These are phyloP conservation scores for Dichetophora obliterata DNA, from an alignment of 2,888 invertebrate species.

Conservation along the genomic window DNA sequence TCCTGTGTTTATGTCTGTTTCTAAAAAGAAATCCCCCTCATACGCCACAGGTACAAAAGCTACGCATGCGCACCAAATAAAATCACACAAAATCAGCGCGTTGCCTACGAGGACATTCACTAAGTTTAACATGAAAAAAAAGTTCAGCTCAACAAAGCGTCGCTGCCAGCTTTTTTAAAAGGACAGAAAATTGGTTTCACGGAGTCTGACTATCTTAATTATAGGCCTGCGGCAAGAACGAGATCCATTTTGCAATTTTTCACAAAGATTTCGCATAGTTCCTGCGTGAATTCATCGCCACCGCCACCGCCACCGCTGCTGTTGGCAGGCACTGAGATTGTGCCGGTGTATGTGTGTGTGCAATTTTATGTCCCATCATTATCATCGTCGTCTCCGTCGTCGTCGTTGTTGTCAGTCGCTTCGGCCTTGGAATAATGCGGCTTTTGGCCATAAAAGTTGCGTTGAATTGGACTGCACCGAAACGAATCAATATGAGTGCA, in stretches of 20 bases:
- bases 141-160: slow-evolving; percentile 31
- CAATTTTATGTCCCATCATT: slow-evolving; percentile 52
- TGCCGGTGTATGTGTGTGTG: slow-evolving; percentile 6
- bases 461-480: slow-evolving; percentile 46
- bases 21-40: not conserved
- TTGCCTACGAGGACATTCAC: slow-evolving; percentile 44
- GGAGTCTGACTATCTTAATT: slow-evolving; percentile 58
- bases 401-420: not conserved
- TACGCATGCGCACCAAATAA: slow-evolving; percentile 27
- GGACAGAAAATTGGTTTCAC: slow-evolving; percentile 59
- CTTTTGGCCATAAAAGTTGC: slow-evolving; percentile 41
- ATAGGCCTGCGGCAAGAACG: slow-evolving; percentile 54
- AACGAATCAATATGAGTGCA: slow-evolving; percentile 48
- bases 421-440: slow-evolving; percentile 17
- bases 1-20: not conserved
- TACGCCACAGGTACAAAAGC: not conserved
- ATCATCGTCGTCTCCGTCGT: slow-evolving; percentile 26
- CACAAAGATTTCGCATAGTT: slow-evolving; percentile 54
- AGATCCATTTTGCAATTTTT: slow-evolving; percentile 45
- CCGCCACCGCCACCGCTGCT: not conserved
- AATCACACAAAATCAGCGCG: slow-evolving; percentile 31
- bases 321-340: not conserved
- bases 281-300: slow-evolving; percentile 40
- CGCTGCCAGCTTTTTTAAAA: slow-evolving; percentile 53
- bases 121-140: slow-evolving; percentile 1